Conservation (phyloP, 2,888 invertebrate species). For the Scaeva pyrastri region DNA sequence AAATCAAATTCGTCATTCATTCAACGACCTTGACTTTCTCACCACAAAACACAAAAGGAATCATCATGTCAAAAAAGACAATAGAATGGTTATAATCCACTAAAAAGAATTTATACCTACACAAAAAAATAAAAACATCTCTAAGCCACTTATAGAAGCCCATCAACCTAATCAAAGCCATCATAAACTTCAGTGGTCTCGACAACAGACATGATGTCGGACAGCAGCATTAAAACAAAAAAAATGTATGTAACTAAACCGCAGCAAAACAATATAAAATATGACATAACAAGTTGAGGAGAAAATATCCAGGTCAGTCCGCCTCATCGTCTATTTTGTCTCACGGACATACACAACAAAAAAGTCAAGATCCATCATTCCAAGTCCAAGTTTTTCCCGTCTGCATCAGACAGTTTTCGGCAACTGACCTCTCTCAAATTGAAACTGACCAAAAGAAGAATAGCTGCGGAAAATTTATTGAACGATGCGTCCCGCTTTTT, state of each 20-base stretch:
- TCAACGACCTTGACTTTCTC: constrained; percentile 12
- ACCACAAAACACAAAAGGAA: not conserved
- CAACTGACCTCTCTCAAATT: constrained; percentile 37
- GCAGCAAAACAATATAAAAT: constrained; percentile 23
- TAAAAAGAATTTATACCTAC: not conserved
- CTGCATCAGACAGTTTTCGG: constrained; percentile 50
- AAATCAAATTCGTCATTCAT: not conserved
- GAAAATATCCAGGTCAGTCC: constrained; percentile 28
- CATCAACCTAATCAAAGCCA: constrained; percentile 4
- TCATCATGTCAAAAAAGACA: not conserved
- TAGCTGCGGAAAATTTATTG: constrained; percentile 29
- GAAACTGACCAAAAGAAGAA: not conserved
- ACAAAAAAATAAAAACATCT: too few species aligned
- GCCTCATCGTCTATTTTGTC: constrained; percentile 10
- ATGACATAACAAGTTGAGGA: constrained; percentile 21
- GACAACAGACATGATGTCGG: constrained; percentile 8
- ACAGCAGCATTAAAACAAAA: not conserved
- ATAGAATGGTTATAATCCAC: constrained; percentile 4
- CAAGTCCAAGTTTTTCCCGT: constrained; percentile 2
- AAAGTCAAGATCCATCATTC: constrained; percentile 23
- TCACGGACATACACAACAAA: constrained; percentile 1
- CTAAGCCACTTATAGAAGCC: not conserved
- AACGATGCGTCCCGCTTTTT: constrained; percentile 24
- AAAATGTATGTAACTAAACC: constrained; percentile 16
- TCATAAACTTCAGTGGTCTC: not conserved